These are phyloP conservation scores for Anagrus nilaparvatae DNA, from an alignment of 1,140 invertebrate species.

Conservation along the genomic window DNA sequence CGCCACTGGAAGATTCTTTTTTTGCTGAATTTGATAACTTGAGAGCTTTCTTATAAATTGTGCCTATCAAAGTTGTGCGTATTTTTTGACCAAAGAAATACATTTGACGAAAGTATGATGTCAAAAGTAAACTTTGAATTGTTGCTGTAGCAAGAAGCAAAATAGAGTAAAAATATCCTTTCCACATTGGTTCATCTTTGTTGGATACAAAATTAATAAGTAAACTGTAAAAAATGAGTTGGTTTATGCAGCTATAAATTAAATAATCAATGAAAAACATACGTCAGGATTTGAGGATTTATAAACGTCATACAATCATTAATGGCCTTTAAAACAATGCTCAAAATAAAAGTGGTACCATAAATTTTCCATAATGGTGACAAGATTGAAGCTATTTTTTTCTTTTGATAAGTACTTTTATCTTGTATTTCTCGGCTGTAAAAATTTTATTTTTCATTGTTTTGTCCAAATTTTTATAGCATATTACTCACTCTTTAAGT, in stretches of 20 bases:
- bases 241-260: background rate
- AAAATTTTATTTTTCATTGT: too few relatives aligned
- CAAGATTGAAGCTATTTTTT: conserved; percentile 60
- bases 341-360: conserved; percentile 73
- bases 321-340: conserved; percentile 65
- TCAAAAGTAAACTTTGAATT: conserved; percentile 76
- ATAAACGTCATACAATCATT: conserved; percentile 81
- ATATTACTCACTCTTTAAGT: conserved; percentile 40
- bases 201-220: conserved; percentile 54
- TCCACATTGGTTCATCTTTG: conserved; percentile 45
- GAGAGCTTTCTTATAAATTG: conserved; percentile 88
- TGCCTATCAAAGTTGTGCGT: conserved; percentile 79
- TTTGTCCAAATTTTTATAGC: conserved; percentile 60
- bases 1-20: conserved; percentile 78
- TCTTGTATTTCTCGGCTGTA: too few relatives aligned
- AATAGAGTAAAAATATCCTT: conserved; percentile 70
- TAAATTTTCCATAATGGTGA: conserved; percentile 67
- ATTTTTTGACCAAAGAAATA: conserved; percentile 83
- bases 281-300: conserved; percentile 67
- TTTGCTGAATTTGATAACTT: too few relatives aligned
- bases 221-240: conserved; percentile 46
- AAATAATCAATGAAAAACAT: conserved; percentile 30
- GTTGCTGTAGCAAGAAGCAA: conserved; percentile 69
- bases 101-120: conserved; percentile 85
- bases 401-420: too few relatives aligned